Evolutionary conservation across 2,888 invertebrate genomes (phyloP).

Genomic region (Andrena camellia): DNA sequence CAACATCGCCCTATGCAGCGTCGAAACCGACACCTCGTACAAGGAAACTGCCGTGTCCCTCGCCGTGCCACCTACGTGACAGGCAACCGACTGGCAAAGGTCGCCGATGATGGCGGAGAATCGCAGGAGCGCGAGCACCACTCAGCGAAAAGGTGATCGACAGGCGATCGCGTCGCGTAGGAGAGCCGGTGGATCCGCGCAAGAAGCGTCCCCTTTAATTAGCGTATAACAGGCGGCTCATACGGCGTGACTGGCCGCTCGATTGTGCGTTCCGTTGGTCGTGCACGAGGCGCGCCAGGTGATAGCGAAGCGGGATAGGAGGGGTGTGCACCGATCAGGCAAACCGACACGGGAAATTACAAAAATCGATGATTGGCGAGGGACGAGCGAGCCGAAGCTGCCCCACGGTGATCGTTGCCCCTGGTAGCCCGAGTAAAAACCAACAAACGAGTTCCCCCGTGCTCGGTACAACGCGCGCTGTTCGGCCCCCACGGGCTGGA

Average conservation of each 20-base stretch:
- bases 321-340: conserved; percentile 20
- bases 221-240: conserved; percentile 74
- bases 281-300: neutral
- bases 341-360: conserved; percentile 72
- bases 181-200: conserved; percentile 35
- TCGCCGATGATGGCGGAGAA: conserved; percentile 39
- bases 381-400: conserved; percentile 32
- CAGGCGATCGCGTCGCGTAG: conserved; percentile 38
- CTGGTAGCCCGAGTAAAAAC: conserved; percentile 73
- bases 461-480: conserved; percentile 59
- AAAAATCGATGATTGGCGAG: conserved; percentile 77
- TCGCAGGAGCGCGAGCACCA: conserved; percentile 18
- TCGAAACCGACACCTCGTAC: conserved; percentile 28
- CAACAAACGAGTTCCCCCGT: conserved; percentile 77
- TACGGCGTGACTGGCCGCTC: conserved; percentile 55
- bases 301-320: neutral
- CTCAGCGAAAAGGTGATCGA: conserved; percentile 37
- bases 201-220: conserved; percentile 72
- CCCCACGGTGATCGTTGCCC: conserved; percentile 63
- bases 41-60: conserved; percentile 20
- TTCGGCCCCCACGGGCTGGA: conserved; percentile 24
- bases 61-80: conserved; percentile 57
- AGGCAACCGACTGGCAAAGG: conserved; percentile 44
- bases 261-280: conserved; percentile 34
- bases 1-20: conserved; percentile 18